Percentiles rank a stretch among this genome's conserved stretches.
These are phyloP conservation scores for Pandemis corylana DNA, from an alignment of 2,888 invertebrate species.

Conservation along the genomic window DNA sequence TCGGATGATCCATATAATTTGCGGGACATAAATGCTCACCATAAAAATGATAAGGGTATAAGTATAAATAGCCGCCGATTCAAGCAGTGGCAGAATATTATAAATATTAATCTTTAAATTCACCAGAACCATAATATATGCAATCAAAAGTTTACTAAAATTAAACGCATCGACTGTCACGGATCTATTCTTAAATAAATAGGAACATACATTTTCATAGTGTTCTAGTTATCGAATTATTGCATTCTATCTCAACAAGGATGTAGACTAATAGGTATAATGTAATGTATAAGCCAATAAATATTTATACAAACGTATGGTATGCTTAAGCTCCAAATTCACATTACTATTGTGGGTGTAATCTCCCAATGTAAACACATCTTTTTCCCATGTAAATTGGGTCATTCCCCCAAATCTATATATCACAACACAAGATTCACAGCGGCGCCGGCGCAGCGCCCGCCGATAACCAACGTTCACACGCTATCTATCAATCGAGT, in stretches of 20 bases:
- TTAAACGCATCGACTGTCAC: no score
- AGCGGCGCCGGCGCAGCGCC: conserved; percentile 48
- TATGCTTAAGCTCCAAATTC: neutral
- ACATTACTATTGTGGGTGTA: neutral
- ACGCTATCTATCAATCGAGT: conserved; percentile 63
- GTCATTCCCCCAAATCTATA: conserved; percentile 47
- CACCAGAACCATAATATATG: no score
- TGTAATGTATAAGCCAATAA: neutral
- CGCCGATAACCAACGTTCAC: conserved; percentile 70
- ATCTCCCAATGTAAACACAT: conserved; percentile 27
- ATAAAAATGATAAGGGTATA: conserved; percentile 51
- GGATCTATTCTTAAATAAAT: neutral
- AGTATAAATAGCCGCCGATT: conserved; percentile 1
- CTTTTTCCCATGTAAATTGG: conserved; percentile 51
- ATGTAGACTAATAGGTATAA: neutral
- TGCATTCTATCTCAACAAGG: neutral
- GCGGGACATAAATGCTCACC: conserved; percentile 54
- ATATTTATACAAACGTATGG: neutral
- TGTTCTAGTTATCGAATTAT: neutral
- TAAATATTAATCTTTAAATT: conserved; percentile 27
- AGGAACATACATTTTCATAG: neutral
- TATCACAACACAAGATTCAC: conserved; percentile 10
- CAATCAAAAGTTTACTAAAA: no score
- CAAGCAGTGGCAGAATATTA: conserved; percentile 9
- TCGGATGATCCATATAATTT: conserved; percentile 63